A percentile compares a stretch with the other conserved stretches of the same genome.
Conservation (phyloP, 2,888 invertebrate genomes). For the Scaptomyza polygonia region DNA sequence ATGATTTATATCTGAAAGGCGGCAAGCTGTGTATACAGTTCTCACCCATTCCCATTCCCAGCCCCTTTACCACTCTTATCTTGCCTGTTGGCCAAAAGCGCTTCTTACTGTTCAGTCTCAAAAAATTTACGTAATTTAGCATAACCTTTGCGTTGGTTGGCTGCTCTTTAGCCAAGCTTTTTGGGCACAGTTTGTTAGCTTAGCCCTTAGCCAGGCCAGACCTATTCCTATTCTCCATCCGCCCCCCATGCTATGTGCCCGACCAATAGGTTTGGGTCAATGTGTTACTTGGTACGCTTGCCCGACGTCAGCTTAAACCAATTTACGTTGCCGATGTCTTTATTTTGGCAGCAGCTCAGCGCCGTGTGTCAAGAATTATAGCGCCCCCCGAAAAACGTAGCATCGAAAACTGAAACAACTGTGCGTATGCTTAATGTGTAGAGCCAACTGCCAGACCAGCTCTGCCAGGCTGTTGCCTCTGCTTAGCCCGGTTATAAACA, state of each 20-base stretch:
- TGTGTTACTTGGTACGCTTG: conserved; percentile 25
- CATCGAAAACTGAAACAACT: conserved; percentile 54
- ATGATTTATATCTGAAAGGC: conserved; percentile 79
- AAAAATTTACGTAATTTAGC: conserved; percentile 80
- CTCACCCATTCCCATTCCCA: too few species aligned
- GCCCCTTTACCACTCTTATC: not conserved
- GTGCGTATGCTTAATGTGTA: conserved; percentile 76
- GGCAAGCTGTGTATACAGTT: conserved; percentile 10
- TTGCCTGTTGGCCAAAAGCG: conserved; percentile 11
- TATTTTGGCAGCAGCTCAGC: conserved; percentile 62
- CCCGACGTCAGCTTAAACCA: conserved; percentile 77
- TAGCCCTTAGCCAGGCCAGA: conserved; percentile 22
- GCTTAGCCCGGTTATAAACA: not conserved
- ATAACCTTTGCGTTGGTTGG: conserved; percentile 58
- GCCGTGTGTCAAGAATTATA: conserved; percentile 79
- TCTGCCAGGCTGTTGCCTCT: conserved; percentile 35
- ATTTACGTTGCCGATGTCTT: conserved; percentile 79
- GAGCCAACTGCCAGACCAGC: conserved; percentile 33
- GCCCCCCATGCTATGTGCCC: conserved; percentile 23
- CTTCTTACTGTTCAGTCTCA: conserved; percentile 71
- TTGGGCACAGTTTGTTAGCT: conserved; percentile 50
- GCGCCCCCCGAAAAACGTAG: conserved; percentile 37
- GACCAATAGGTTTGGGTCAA: conserved; percentile 70
- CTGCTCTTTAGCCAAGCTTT: conserved; percentile 29
- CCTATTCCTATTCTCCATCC: not conserved